These are phyloP conservation scores for Vireo altiloquus DNA, from an alignment of 2,113 vertebrate species.

Conservation along the genomic window DNA sequence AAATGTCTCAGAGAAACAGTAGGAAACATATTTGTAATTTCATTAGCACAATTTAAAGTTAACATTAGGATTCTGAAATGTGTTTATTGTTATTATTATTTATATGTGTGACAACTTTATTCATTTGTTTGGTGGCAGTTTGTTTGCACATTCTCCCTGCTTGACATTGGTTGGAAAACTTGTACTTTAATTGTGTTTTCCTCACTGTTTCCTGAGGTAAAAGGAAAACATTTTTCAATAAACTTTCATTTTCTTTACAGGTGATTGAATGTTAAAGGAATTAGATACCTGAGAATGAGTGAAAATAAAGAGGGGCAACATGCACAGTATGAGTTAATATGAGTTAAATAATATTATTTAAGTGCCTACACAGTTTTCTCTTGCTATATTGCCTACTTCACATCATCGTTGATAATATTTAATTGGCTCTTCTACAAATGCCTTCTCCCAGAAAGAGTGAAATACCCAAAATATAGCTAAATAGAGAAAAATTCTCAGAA, in stretches of 20 bases:
- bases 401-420: neutral
- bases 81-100: too few relatives aligned
- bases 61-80: conserved; percentile 22
- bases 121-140: neutral
- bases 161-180: neutral
- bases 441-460: neutral
- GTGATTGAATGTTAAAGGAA: neutral
- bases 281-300: neutral
- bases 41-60: conserved; percentile 50
- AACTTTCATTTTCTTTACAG: neutral
- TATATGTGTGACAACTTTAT: too few relatives aligned
- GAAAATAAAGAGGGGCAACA: neutral
- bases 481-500: neutral
- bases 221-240: neutral
- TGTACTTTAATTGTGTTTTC: neutral
- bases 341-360: neutral
- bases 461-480: neutral
- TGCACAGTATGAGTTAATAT: neutral
- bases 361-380: neutral
- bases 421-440: neutral
- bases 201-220: neutral
- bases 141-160: neutral
- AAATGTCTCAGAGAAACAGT: conserved; percentile 17
- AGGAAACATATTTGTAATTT: conserved; percentile 17
- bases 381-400: neutral